phyloP scores from a whole-genome alignment of 1,140 invertebrate genomes.

The Macrobrachium rosenbergii region DNA sequence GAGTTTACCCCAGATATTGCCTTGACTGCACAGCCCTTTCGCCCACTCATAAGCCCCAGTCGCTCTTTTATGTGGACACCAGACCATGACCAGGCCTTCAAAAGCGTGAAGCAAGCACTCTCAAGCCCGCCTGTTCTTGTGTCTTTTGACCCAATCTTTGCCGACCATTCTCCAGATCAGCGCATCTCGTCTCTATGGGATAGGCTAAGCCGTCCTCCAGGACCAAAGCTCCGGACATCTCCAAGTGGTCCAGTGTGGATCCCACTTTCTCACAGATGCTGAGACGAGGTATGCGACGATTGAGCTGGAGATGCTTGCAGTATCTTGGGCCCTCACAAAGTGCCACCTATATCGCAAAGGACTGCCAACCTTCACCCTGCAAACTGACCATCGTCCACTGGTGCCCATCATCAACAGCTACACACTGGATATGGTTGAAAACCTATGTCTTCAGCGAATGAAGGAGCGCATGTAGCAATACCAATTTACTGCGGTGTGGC shows the following conservation, averaged over 20 bases:
- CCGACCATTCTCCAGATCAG: slow-evolving; percentile 18
- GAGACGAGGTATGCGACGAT: too few relatives aligned
- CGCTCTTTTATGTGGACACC: slow-evolving; percentile 37
- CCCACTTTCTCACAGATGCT: neutral
- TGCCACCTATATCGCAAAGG: too few relatives aligned
- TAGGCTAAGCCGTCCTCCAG: neutral
- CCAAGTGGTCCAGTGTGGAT: neutral
- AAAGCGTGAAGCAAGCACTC: too few relatives aligned
- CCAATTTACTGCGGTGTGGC: too few relatives aligned
- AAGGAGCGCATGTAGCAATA: too few relatives aligned
- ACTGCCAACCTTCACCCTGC: too few relatives aligned
- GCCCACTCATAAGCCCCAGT: slow-evolving; percentile 30
- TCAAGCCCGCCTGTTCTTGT: too few relatives aligned
- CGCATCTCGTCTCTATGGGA: neutral
- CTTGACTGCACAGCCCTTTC: slow-evolving; percentile 52
- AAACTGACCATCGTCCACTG: too few relatives aligned
- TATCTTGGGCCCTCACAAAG: neutral
- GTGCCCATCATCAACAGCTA: too few relatives aligned
- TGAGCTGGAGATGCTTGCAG: neutral
- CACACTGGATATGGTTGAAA: too few relatives aligned
- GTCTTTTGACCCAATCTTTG: slow-evolving; percentile 43
- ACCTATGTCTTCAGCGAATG: too few relatives aligned
- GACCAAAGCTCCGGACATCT: neutral
- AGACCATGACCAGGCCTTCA: slow-evolving; percentile 59
- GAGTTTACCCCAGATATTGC: too few relatives aligned